A percentile compares a stretch with the other conserved stretches of the same genome.
phyloP scores from a whole-genome alignment of 2,888 invertebrate species.

The Coelopa pilipes region DNA sequence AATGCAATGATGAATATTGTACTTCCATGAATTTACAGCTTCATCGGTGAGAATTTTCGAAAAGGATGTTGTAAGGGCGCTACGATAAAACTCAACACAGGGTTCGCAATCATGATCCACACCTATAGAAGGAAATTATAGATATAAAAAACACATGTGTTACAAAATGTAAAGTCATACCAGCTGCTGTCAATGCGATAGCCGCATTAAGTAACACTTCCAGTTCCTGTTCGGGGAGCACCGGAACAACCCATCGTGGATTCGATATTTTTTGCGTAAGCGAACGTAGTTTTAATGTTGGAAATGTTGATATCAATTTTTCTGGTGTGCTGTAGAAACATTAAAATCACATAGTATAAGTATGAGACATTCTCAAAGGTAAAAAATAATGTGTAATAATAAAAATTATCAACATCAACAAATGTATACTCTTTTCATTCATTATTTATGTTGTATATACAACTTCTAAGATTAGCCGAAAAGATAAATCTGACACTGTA shows the following conservation, averaged over 20 bases:
- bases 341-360: constrained; percentile 36
- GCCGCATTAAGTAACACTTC: constrained; percentile 91
- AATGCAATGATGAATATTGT: constrained; percentile 95
- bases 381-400: constrained; percentile 10
- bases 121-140: constrained; percentile 68
- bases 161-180: constrained; percentile 65
- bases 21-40: constrained; percentile 97
- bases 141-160: constrained; percentile 9
- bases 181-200: constrained; percentile 86
- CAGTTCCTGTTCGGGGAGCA: constrained; percentile 94
- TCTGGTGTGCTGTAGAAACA: constrained; percentile 59
- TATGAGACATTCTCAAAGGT: not conserved
- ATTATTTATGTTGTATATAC: not conserved
- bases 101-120: constrained; percentile 88
- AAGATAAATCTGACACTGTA: no score
- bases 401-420: constrained; percentile 17
- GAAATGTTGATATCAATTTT: constrained; percentile 73
- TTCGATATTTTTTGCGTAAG: constrained; percentile 96
- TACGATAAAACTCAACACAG: constrained; percentile 94
- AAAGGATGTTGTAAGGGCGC: constrained; percentile 93
- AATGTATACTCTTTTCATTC: constrained; percentile 35
- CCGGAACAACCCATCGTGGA: constrained; percentile 97
- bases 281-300: constrained; percentile 84
- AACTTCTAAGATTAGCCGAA: no score
- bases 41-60: constrained; percentile 97